Evolutionary conservation across 2,797 vertebrate genomes (phyloP), one percentile per base, ranked within the genome.

Genomic region (Crypturellus tataupa): DNA sequence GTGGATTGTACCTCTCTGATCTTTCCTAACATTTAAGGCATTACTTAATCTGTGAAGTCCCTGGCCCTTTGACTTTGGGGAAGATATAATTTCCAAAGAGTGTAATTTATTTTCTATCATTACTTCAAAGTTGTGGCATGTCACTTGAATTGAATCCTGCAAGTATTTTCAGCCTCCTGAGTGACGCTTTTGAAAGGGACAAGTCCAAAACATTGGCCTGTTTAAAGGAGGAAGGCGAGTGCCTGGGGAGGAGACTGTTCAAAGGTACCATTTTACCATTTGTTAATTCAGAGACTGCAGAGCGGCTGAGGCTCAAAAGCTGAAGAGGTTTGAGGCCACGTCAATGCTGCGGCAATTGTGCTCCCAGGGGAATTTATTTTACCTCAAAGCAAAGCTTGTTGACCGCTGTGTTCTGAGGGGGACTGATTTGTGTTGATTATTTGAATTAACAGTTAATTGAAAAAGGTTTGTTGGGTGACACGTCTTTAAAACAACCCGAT

Each of bases 331-430:
- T 96, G 97, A 97, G 94, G 92, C 95, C 96, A 94, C 87, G 70
- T 40, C 96, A 97, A 97, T 97, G 98, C 96, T 94, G 98, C 97
- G 90, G 97, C 93, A 39, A 24, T 51, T 63, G 27, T 65, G 24
- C 39, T 90, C 46, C 35, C 62, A 47, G 40, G 6, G 10, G 7
- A 91, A 81, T 93, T 97, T 92, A 94, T 96, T 89, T 92, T 58
- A 83, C 58, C 44, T 89, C 85, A 76, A 94, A 87, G 94, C 79
- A 77, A 31, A 86, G 17, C 94, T 96, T 97, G 92, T 91, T 94
- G 87, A 92, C 59, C 83, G 79, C 72, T 80, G 68, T 49, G 64
- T 95, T 93, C 37, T 90, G 56, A 97, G 85, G 29, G 4, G 12
- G 19, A 8, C 39, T 62, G 37, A 77, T 59, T 10, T 46, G 7